These are phyloP conservation scores for Rhimphoctona megacephalus DNA, from an alignment of 2,888 invertebrate species.

Conservation along the genomic window DNA sequence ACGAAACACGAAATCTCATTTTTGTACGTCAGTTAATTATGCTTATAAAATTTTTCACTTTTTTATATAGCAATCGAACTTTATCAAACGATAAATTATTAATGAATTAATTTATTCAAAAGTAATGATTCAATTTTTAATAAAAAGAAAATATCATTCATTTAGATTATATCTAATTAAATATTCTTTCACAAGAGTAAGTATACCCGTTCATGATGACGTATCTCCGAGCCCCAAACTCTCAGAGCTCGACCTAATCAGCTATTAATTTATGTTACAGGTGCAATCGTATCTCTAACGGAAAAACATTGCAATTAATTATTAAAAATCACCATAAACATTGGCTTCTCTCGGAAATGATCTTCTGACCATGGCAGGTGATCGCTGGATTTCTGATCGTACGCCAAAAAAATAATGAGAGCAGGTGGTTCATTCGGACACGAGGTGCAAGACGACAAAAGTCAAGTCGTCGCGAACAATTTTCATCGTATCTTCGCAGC, in stretches of 20 bases:
- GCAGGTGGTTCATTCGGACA: constrained; percentile 51
- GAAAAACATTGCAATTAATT: constrained; percentile 4
- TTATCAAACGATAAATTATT: background rate
- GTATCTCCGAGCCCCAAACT: background rate
- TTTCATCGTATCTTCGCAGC: constrained; percentile 18
- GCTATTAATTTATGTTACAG: constrained; percentile 14
- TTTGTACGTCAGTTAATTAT: background rate
- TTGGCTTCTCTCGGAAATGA: background rate
- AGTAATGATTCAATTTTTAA: background rate
- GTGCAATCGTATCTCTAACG: background rate
- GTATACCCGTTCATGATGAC: background rate
- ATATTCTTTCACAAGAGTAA: background rate
- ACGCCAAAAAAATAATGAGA: constrained; percentile 24
- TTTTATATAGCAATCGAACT: background rate
- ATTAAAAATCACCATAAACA: constrained; percentile 9
- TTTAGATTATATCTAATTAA: background rate
- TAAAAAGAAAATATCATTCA: background rate
- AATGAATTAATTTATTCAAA: background rate
- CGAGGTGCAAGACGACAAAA: constrained; percentile 4
- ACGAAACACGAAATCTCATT: background rate
- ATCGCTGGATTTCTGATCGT: background rate
- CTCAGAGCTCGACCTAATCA: constrained; percentile 2
- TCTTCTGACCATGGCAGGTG: constrained; percentile 25
- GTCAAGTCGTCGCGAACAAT: background rate
- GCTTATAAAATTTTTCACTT: background rate